A percentile compares a stretch with the other conserved stretches of the same genome.
Conservation (phyloP, 35 echinoderm and acorn worm genomes). For the Apostichopus japonicus region DNA sequence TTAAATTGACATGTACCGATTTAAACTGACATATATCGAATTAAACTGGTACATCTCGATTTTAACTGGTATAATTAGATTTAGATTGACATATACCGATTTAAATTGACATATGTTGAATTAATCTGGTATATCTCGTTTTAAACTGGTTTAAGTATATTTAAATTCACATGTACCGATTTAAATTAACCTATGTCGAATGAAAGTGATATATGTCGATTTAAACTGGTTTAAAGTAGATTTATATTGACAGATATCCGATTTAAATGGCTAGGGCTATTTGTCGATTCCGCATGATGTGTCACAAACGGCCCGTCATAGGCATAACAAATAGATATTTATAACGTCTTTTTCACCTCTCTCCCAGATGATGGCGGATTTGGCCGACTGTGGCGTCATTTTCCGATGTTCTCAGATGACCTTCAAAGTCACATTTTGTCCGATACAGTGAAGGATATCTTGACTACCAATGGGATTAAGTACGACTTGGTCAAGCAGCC, state of each 20-base stretch:
- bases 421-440: neutral
- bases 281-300: neutral
- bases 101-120: too few species aligned
- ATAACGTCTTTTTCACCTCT: neutral
- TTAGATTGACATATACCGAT: too few species aligned
- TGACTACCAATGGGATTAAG: neutral
- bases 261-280: neutral
- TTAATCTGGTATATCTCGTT: too few species aligned
- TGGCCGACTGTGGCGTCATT: neutral
- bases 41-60: too few species aligned
- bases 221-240: neutral
- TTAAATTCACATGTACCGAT: neutral
- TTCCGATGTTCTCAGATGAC: constrained; percentile 9
- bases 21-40: too few species aligned
- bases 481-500: neutral
- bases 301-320: neutral
- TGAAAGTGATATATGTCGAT: neutral
- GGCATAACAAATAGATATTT: neutral
- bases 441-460: neutral
- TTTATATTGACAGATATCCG: neutral
- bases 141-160: too few species aligned
- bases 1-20: too few species aligned
- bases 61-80: too few species aligned
- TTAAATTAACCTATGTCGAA: neutral
- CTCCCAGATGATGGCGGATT: constrained; percentile 5